Evolutionary conservation across 2,888 invertebrate species (phyloP), one percentile per base, ranked within the genome.

Genomic region (Smittia aterrima): DNA sequence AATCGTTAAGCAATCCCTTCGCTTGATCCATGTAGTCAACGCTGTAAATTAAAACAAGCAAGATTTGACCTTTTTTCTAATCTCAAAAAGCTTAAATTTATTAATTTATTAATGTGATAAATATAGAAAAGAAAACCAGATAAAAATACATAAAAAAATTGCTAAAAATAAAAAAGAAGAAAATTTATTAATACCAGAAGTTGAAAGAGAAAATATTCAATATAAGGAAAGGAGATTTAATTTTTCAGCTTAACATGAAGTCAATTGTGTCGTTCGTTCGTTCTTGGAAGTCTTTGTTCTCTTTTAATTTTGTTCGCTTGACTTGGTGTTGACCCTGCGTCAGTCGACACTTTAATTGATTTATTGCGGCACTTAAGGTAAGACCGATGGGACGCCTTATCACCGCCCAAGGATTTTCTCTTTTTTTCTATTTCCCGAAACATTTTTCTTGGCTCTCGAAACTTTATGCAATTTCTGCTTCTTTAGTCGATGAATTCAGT

Each of bases 91-190:
- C 4, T 58, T 58, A 58, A 58, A 24, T 64, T 3, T 64, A 70
- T 70, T 70, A 70, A 70, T 54, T 70, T 70, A 70, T 70, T 70
- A 70, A 70, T 70, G 70, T 70, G 70, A 70, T 70, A 70, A 70
- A 27, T 7, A 22, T 58, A 58, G 40, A 53, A 40, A 22, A 54
- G 24, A 66, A 70, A 70, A 70, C 25, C 22, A 4, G 20, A 38
- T 20, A 72, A 72, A 38, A 72, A 24, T 38, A 38, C 13, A 3
- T n/a, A 13, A 64, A 64, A 64, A 64, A 64, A 6, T 25, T 64
- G 64, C 24, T 25, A 27, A 64, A 64, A 64, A 22, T n/a, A 53
- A 32, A 32, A 72, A 62, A 72, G 16, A 58, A 7, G 58, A 72
- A 58, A 72, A 72, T 54, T 20, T 38, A 72, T 72, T 72, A 72